Evolutionary conservation across 2,113 vertebrate species (phyloP).

Genomic region (Lethenteron camtschaticum): DNA sequence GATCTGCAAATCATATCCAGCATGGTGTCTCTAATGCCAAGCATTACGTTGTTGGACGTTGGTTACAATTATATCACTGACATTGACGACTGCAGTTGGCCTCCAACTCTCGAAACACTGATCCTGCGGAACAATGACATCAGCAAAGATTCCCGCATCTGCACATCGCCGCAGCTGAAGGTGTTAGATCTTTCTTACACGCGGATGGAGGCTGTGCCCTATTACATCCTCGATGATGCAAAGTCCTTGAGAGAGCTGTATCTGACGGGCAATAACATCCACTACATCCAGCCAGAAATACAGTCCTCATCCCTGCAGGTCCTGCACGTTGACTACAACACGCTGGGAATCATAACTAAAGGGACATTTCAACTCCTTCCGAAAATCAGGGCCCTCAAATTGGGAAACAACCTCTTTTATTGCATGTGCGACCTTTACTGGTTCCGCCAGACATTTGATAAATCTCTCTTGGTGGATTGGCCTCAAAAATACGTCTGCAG

Average conservation of each 20-base stretch:
- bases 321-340: not conserved
- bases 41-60: not conserved
- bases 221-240: not conserved
- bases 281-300: not conserved
- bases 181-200: not conserved
- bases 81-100: not conserved
- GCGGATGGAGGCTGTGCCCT: not conserved
- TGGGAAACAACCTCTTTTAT: not conserved
- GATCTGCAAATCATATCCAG: not conserved
- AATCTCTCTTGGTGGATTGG: not conserved
- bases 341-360: not conserved
- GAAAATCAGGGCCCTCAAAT: conserved; percentile 1
- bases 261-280: not conserved
- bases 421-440: conserved; percentile 1
- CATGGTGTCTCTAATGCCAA: conserved; percentile 3
- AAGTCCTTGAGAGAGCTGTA: conserved; percentile 1
- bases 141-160: not conserved
- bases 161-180: not conserved
- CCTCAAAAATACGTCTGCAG: not conserved
- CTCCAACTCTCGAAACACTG: not conserved
- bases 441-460: conserved; percentile 4
- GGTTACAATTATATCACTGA: not conserved
- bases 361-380: not conserved
- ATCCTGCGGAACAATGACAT: not conserved
- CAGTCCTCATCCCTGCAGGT: not conserved